These are phyloP conservation scores for Drosophila ercepeae DNA, from an alignment of 1,140 invertebrate genomes.

Conservation along the genomic window DNA sequence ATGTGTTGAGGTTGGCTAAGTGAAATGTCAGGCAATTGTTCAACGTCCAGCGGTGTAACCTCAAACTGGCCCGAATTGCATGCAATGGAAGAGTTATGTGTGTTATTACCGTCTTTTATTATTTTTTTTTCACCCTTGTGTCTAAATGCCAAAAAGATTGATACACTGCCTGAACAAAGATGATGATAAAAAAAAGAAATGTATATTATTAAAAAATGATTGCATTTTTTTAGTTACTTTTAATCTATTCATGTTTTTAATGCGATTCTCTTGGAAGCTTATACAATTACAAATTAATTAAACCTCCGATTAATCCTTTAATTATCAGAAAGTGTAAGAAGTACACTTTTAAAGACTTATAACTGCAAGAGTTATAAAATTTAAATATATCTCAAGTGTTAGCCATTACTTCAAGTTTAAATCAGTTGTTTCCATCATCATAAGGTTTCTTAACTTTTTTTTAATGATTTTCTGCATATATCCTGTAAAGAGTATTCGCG, in stretches of 20 bases:
- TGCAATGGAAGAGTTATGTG: conserved; percentile 54
- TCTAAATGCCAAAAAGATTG: conserved; percentile 8
- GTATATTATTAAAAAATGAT: too few relatives aligned
- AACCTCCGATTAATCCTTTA: neutral
- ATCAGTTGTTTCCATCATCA: too few relatives aligned
- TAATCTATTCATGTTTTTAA: too few relatives aligned
- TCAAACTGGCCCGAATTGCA: conserved; percentile 44
- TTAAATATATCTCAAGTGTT: too few relatives aligned
- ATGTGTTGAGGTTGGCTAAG: conserved; percentile 63
- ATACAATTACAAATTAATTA: too few relatives aligned
- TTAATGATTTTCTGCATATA: neutral
- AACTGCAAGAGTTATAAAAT: too few relatives aligned
- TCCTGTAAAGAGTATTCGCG: conserved; percentile 12
- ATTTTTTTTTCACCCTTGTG: conserved; percentile 10
- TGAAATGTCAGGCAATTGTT: conserved; percentile 70
- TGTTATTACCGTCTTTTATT: conserved; percentile 29
- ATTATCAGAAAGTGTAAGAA: neutral
- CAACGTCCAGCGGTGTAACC: conserved; percentile 51
- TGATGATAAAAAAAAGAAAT: too few relatives aligned
- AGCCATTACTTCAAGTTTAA: too few relatives aligned
- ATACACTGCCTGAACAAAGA: too few relatives aligned
- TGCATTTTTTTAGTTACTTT: too few relatives aligned
- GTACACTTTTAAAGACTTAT: too few relatives aligned
- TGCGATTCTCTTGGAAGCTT: too few relatives aligned
- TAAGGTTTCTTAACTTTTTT: neutral